These are phyloP conservation scores for Fragum fragum DNA, from an alignment of 2,888 invertebrate genomes.

Conservation along the genomic window DNA sequence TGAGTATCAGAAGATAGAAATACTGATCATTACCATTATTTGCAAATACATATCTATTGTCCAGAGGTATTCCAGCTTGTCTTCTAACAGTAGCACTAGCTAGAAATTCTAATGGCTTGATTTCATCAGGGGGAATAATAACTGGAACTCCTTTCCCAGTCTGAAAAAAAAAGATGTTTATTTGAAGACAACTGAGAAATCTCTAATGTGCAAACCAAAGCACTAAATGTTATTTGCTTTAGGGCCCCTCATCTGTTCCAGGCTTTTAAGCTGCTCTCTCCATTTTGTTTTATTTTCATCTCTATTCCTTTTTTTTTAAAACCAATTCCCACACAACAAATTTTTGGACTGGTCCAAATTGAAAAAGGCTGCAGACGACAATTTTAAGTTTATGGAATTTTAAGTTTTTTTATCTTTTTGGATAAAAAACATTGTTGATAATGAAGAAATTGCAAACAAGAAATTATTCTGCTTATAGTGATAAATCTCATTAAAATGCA, in stretches of 20 bases:
- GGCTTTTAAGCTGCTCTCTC: not conserved
- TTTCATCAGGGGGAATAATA: constrained; percentile 47
- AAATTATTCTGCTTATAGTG: too few species aligned
- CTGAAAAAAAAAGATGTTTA: constrained; percentile 42
- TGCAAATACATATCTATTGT: constrained; percentile 53
- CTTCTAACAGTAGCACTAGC: constrained; percentile 20
- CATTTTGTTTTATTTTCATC: too few species aligned
- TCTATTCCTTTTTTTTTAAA: too few species aligned
- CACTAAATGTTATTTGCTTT: not conserved
- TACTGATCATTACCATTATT: constrained; percentile 34
- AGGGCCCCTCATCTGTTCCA: not conserved
- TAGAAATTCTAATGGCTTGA: constrained; percentile 25
- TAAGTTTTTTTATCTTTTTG: too few species aligned
- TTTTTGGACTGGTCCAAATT: too few species aligned
- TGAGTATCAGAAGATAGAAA: not conserved
- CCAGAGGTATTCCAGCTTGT: constrained; percentile 36
- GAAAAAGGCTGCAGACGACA: too few species aligned
- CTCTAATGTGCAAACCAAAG: not conserved
- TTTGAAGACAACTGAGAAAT: not conserved
- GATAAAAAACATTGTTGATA: too few species aligned
- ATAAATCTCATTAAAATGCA: too few species aligned
- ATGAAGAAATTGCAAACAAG: too few species aligned
- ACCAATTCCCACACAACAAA: too few species aligned
- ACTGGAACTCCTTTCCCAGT: constrained; percentile 56
- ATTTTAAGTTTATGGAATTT: too few species aligned